Conservation (phyloP, 2,888 invertebrate species). For the Harpagoxenus sublaevis region DNA sequence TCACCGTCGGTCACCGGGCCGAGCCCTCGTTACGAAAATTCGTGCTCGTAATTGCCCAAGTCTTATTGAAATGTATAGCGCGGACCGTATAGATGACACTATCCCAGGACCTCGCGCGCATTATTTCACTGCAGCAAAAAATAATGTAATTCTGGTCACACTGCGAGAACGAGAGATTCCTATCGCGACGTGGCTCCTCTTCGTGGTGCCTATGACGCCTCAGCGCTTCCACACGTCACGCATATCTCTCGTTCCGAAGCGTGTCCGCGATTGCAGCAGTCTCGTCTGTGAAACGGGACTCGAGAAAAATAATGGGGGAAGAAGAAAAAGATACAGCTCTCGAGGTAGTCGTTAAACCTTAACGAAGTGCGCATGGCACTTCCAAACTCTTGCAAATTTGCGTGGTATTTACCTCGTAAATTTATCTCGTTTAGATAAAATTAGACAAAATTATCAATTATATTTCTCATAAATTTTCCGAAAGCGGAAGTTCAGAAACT, state of each 20-base stretch:
- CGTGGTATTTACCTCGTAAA: background rate
- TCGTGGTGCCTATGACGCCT: conserved; percentile 78
- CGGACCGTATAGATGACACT: conserved; percentile 76
- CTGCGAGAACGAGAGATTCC: conserved; percentile 79
- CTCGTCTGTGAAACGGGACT: conserved; percentile 40
- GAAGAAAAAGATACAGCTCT: background rate
- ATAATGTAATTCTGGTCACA: conserved; percentile 84
- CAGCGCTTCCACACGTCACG: conserved; percentile 76
- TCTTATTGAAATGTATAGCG: conserved; percentile 80
- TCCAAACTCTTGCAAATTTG: background rate
- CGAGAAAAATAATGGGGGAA: background rate
- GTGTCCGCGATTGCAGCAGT: conserved; percentile 50
- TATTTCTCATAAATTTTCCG: background rate
- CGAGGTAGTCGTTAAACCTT: background rate
- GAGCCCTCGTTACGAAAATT: conserved; percentile 67
- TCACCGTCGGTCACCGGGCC: background rate
- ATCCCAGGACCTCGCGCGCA: conserved; percentile 78
- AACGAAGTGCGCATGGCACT: background rate
- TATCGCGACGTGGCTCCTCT: conserved; percentile 73
- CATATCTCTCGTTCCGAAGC: conserved; percentile 63
- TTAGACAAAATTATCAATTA: background rate
- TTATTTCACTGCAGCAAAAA: conserved; percentile 77
- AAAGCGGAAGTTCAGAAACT: background rate
- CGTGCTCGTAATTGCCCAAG: conserved; percentile 70
- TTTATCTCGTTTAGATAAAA: background rate